These are phyloP conservation scores for Orestias chungarensis DNA, from an alignment of 2,797 vertebrate genomes.

Conservation along the genomic window DNA sequence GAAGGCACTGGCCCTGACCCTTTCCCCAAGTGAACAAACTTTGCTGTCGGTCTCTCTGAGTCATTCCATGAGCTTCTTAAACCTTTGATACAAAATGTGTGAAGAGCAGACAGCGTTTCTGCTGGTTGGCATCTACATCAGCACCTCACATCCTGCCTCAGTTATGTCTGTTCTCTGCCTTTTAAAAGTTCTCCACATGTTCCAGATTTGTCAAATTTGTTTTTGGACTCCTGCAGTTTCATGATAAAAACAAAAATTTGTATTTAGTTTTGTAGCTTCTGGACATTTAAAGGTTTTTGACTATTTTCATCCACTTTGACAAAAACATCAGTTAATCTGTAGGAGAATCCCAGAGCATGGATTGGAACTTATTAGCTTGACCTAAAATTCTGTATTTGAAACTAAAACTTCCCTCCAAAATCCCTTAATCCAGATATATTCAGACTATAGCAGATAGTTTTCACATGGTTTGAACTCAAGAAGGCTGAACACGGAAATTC, in stretches of 20 bases:
- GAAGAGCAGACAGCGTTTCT: slow-evolving; percentile 20
- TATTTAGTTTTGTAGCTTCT: not conserved
- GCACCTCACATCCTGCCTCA: too few species aligned
- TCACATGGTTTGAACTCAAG: not conserved
- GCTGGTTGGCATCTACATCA: too few species aligned
- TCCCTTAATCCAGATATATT: not conserved
- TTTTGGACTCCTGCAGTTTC: not conserved
- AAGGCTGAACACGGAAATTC: too few species aligned
- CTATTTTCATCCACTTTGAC: not conserved
- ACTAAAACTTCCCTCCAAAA: not conserved
- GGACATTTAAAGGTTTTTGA: not conserved
- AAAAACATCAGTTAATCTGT: not conserved
- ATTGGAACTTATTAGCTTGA: not conserved
- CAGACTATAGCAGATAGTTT: not conserved
- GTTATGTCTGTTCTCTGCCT: too few species aligned
- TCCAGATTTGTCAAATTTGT: not conserved
- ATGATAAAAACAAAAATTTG: not conserved
- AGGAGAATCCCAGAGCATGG: not conserved
- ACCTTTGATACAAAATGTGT: slow-evolving; percentile 32
- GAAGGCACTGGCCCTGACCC: slow-evolving; percentile 12
- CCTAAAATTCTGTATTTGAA: not conserved
- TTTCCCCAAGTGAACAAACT: slow-evolving; percentile 25
- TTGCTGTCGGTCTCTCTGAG: slow-evolving; percentile 24
- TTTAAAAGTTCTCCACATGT: too few species aligned
- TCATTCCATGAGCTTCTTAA: slow-evolving; percentile 45